Base-by-base conservation (phyloP, 1,140 invertebrate genomes). In the Drosophila ananassae region DNA sequence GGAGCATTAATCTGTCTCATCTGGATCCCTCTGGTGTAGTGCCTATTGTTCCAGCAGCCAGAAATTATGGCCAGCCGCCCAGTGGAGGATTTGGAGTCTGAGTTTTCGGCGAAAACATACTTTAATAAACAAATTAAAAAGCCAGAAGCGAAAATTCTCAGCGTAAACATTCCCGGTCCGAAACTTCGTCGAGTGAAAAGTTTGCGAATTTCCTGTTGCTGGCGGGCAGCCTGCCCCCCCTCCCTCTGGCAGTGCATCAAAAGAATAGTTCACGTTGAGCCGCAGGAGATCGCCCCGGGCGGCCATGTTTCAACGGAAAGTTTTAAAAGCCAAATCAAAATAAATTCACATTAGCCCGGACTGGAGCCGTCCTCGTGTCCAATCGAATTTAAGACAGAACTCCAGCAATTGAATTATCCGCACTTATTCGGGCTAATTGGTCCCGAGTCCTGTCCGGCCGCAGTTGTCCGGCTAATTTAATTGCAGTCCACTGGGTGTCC, bases 361-460 rank as follows among this genome's bases (percentile, higher is more conserved):
- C 60, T 13, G 13, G 64, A 67, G 51, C 48, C 56, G 17, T 25
- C 32, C 24, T 13, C 25, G n/a, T 10, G 10, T 7, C 44, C 39
- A 63, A 50, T 13, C 22, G 52, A 56, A 69, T 71, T 71, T 71
- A 37, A 37, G 30, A 55, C 10, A 8, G 12, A 9, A 7, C 47
- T 30, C 30, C 72, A 57, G 56, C 52, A 52, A 39, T 69, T 80
- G 60, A 85, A 77, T 77, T 84, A 77, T 81, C 71, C 63, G 59
- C 68, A 74, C 64, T 87, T 66, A 73, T 59, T 61, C 34, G 55
- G 67, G 37, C 76, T 85, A 85, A 87, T 85, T 87, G 74, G 61
- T 47, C 41, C 56, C 28, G 69, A 82, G 41, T 47, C 44, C 17
- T 48, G 58, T 24, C 47, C 22, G 17, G 34, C 30, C 53, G 12